Evolutionary conservation across 2,113 vertebrate genomes (phyloP).

Genomic region (Microcebus murinus): DNA sequence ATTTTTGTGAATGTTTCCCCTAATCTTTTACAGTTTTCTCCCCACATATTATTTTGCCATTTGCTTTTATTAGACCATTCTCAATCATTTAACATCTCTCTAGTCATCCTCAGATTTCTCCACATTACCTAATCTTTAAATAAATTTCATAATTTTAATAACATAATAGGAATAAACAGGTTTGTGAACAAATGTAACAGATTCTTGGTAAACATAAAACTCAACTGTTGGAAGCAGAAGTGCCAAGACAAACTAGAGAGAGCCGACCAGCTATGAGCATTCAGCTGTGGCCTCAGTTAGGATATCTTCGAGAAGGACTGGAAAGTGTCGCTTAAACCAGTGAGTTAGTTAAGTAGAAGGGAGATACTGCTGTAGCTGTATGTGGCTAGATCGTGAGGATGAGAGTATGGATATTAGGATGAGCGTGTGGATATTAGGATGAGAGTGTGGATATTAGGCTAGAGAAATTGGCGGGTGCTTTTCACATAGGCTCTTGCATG

Average conservation of each 20-base stretch:
- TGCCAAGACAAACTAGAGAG: too few species aligned
- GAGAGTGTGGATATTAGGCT: too few species aligned
- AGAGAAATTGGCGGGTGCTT: neutral
- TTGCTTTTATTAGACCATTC: neutral
- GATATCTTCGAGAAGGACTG: neutral
- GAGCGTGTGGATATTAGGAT: too few species aligned
- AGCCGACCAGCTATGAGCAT: neutral
- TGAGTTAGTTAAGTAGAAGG: neutral
- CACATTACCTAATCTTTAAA: neutral
- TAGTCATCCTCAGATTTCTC: neutral
- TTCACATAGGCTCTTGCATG: neutral
- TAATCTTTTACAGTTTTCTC: neutral
- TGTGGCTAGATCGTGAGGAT: neutral
- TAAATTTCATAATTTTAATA: neutral
- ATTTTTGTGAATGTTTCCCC: neutral
- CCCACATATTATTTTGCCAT: neutral
- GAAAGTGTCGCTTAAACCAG: neutral
- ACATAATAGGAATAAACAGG: neutral
- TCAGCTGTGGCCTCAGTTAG: neutral
- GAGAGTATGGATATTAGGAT: too few species aligned
- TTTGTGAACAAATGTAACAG: neutral
- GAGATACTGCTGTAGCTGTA: neutral
- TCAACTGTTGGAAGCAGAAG: neutral
- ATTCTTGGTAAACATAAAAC: neutral
- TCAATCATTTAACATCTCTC: neutral